Evolutionary conservation across 2,888 invertebrate species (phyloP).

Genomic region (Metopia argyrocephala): DNA sequence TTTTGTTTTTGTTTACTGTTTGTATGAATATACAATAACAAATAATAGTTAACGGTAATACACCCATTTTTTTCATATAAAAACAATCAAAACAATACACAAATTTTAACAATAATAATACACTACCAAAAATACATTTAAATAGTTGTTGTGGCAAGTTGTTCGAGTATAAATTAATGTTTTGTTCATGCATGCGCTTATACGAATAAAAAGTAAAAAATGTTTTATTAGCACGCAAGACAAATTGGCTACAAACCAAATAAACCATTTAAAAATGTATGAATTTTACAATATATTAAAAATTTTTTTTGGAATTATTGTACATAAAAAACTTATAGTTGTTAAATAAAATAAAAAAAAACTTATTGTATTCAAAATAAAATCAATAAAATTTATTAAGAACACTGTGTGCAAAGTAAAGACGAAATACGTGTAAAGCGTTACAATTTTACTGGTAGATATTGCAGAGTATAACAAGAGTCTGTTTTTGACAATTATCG

Average conservation of each 20-base stretch:
- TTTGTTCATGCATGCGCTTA: conserved; percentile 25
- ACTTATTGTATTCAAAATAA: neutral
- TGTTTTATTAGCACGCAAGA: conserved; percentile 43
- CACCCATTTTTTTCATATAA: conserved; percentile 19
- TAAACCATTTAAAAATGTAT: neutral
- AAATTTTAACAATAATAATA: neutral
- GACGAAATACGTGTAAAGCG: too few species aligned
- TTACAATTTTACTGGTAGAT: too few species aligned
- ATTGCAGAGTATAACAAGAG: too few species aligned
- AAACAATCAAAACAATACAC: too few species aligned
- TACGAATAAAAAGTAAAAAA: neutral
- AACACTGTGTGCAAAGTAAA: too few species aligned
- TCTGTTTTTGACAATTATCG: too few species aligned
- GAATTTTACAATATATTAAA: neutral
- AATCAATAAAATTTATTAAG: neutral
- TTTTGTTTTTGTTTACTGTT: too few species aligned
- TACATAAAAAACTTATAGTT: neutral
- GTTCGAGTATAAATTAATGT: conserved; percentile 38
- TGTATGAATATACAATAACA: neutral
- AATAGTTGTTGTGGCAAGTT: conserved; percentile 35
- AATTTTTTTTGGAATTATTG: too few species aligned
- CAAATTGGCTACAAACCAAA: conserved; percentile 28
- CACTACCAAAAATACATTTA: conserved; percentile 7
- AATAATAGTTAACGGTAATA: conserved; percentile 31
- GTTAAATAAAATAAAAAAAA: neutral